A percentile compares a stretch with the other conserved stretches of the same genome.
These are phyloP conservation scores for Saguinus midas DNA, from an alignment of 2,113 vertebrate species.

Conservation along the genomic window DNA sequence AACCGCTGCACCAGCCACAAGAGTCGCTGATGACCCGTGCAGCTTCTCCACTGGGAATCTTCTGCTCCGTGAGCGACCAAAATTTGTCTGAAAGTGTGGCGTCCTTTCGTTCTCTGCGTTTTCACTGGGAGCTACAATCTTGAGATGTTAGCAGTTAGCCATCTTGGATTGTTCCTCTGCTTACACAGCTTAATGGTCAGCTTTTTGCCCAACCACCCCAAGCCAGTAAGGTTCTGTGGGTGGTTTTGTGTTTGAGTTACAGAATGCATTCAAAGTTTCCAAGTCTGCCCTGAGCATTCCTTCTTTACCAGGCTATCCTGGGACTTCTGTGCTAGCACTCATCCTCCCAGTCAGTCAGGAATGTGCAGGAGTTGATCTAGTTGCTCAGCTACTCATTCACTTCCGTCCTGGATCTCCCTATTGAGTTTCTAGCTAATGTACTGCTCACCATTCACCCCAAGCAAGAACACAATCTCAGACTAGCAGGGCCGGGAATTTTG, in stretches of 20 bases:
- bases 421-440: not conserved
- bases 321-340: not conserved
- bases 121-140: too few species aligned
- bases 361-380: not conserved
- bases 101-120: too few species aligned
- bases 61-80: too few species aligned
- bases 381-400: not conserved
- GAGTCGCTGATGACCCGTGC: too few species aligned
- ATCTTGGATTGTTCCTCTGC: not conserved
- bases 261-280: not conserved
- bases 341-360: not conserved
- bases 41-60: too few species aligned
- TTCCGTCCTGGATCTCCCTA: not conserved
- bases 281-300: not conserved
- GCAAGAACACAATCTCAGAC: not conserved
- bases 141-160: too few species aligned
- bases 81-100: too few species aligned
- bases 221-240: not conserved
- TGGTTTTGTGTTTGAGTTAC: not conserved
- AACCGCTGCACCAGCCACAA: too few species aligned
- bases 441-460: not conserved
- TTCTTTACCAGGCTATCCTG: not conserved
- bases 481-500: not conserved
- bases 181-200: not conserved
- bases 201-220: not conserved